Base-by-base conservation (phyloP, 2,888 invertebrate genomes). In the Lepidochitona cinerea region DNA sequence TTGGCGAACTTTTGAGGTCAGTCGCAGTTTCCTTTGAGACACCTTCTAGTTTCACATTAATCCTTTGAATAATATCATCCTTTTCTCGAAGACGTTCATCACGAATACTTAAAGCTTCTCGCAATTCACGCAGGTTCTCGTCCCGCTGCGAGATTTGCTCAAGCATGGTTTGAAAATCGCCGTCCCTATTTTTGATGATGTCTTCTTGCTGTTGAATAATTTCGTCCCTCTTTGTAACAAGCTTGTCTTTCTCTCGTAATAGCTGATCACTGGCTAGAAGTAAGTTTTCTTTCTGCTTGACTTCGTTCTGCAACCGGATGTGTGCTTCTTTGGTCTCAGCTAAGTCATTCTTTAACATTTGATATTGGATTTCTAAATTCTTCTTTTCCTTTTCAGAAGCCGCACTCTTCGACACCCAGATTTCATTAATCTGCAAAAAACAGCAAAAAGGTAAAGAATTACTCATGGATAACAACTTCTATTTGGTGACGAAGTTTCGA, bases 31-130 rank as follows among this genome's bases (percentile, higher is more conserved):
- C 82, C 12, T 82, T 77, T 5, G 89, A 79, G 53, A 84, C 85
- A 49, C 85, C 84, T 68, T 85, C 85, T 68, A 88, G 75, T 32
- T 75, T 82, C 2, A 74, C 65, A 72, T 86, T 87, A 18, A 89
- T 69, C 54, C 83, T 80, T 66, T 82, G 79, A 18, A 89, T 70
- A 18, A 86, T 81, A 18, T 86, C 85, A 71, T 89, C 89, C 75
- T 89, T 90, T 69, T 89, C 89, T 54, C 81, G 85, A 18, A 90
- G 75, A 37, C 88, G 74, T 53, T 88, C 89, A 66, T 90, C 89
- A 33, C 87, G 75, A 7, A 78, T 78, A 5, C 86, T 65, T 9
- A 89, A 71, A 3, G 81, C 77, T 37, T 87, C 87, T 65, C 84
- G 75, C 23, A 88, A 75, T 37, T 85, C 81, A 68, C 84, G 81